A percentile compares a stretch with the other conserved stretches of the same genome.
Conservation (phyloP, 2,113 vertebrate genomes). For the Myanophis thanlyinensis region DNA sequence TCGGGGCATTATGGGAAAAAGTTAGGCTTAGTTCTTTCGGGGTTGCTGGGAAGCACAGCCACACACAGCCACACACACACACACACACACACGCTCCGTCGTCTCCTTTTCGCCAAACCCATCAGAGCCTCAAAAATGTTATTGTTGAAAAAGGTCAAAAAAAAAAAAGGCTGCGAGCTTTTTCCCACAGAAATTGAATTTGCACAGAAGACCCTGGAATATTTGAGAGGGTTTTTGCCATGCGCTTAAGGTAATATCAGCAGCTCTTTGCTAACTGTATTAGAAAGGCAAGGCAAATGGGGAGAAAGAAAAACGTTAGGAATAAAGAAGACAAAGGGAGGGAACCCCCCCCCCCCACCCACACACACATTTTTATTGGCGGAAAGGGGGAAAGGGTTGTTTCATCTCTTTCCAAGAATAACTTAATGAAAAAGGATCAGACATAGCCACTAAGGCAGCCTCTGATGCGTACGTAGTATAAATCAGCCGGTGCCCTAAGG, state of each 20-base stretch:
- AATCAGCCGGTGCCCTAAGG: conserved; percentile 63
- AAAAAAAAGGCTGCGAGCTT: neutral
- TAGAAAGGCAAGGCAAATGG: conserved; percentile 29
- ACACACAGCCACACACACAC: too few relatives aligned
- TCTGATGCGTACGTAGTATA: conserved; percentile 56
- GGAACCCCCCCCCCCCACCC: too few relatives aligned
- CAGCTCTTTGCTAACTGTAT: conserved; percentile 57
- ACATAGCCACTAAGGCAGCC: conserved; percentile 56
- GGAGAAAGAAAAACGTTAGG: conserved; percentile 51
- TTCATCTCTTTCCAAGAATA: conserved; percentile 48
- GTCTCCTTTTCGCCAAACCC: neutral
- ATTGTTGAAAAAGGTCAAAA: neutral
- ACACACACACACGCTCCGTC: too few relatives aligned
- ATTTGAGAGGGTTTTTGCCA: conserved; percentile 26
- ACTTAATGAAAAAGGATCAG: conserved; percentile 63
- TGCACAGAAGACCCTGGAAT: neutral
- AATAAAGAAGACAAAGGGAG: conserved; percentile 12
- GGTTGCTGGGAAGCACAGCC: too few relatives aligned
- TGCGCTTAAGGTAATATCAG: conserved; percentile 52
- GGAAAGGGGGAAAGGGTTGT: neutral
- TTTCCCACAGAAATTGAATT: neutral
- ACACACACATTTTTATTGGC: conserved; percentile 58
- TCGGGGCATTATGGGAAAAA: neutral
- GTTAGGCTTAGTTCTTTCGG: neutral
- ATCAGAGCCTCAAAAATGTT: neutral